These are phyloP conservation scores for Manacus vitellinus DNA, from an alignment of 2,113 vertebrate genomes.

Conservation along the genomic window DNA sequence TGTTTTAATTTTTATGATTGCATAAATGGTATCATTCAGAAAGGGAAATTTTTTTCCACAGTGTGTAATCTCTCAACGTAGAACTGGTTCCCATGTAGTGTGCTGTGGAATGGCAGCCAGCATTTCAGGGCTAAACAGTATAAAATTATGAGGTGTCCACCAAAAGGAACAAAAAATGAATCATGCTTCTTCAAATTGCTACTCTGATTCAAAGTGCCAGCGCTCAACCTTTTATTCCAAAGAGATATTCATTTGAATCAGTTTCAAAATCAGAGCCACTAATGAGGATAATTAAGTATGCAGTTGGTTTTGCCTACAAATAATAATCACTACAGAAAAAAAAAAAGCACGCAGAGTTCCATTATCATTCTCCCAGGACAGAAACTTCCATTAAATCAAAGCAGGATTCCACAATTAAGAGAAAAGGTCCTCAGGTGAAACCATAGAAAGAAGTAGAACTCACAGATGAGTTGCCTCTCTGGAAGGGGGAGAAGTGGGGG, in stretches of 20 bases:
- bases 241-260: not conserved
- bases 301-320: constrained; percentile 52
- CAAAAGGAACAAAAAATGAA: constrained; percentile 7
- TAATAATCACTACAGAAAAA: not conserved
- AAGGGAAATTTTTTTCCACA: not conserved
- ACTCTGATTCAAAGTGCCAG: not conserved
- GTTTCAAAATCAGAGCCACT: constrained; percentile 52
- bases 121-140: not conserved
- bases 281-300: constrained; percentile 67
- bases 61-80: not conserved
- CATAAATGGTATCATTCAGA: not conserved
- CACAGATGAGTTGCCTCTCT: not conserved
- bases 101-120: not conserved
- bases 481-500: not conserved
- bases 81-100: not conserved
- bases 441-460: not conserved
- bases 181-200: not conserved
- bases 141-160: not conserved
- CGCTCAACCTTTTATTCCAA: constrained; percentile 40
- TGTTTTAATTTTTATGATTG: not conserved
- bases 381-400: constrained; percentile 56
- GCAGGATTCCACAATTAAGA: constrained; percentile 27
- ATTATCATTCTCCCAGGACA: constrained; percentile 19
- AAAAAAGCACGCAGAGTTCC: not conserved
- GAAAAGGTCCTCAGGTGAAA: constrained; percentile 7